These are phyloP conservation scores for Seira musarum DNA, from an alignment of 2,888 invertebrate genomes.

Conservation along the genomic window DNA sequence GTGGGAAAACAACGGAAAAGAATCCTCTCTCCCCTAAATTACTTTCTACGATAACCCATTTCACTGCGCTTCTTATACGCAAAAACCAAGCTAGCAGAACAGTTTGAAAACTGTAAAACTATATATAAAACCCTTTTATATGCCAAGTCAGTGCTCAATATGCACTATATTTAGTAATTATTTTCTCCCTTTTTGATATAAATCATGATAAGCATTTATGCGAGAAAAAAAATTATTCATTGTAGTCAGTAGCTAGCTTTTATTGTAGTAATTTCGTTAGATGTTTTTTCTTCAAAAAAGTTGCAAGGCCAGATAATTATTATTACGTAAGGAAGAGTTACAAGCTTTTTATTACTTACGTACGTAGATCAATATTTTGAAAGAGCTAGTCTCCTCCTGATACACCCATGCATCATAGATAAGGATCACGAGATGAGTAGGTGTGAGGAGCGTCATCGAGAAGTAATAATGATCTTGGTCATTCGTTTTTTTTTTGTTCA, in stretches of 20 bases:
- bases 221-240: neutral
- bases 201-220: neutral
- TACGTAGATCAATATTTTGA: neutral
- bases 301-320: conserved; percentile 54
- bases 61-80: neutral
- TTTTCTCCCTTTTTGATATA: neutral
- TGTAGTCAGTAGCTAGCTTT: no score
- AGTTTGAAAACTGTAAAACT: conserved; percentile 11
- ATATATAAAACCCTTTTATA: neutral
- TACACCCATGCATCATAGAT: neutral
- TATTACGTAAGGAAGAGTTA: conserved; percentile 47
- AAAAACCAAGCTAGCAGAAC: conserved; percentile 12
- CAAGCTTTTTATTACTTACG: conserved; percentile 10
- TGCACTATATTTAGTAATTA: neutral
- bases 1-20: conserved; percentile 46
- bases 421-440: neutral
- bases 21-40: conserved; percentile 31
- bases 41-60: conserved; percentile 48
- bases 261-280: neutral
- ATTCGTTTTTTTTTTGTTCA: neutral
- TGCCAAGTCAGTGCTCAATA: neutral
- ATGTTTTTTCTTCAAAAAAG: conserved; percentile 27
- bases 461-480: conserved; percentile 1
- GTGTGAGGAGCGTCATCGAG: neutral
- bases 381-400: conserved; percentile 10